Conservation (phyloP, 2,113 vertebrate species). For the Polypterus senegalus region DNA sequence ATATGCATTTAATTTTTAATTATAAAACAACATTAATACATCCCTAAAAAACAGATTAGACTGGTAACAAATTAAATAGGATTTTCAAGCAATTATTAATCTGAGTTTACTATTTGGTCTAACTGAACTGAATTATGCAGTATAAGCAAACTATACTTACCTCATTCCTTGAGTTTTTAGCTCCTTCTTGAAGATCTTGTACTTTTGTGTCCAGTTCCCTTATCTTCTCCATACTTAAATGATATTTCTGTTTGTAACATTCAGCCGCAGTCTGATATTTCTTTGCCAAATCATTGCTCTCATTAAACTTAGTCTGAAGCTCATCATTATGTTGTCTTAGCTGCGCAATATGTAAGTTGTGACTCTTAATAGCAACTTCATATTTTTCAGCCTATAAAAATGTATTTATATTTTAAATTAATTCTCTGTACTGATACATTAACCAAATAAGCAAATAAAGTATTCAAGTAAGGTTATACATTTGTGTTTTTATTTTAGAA, state of each 20-base stretch:
- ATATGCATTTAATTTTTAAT: too few relatives aligned
- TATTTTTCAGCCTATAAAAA: constrained; percentile 25
- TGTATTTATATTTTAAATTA: not conserved
- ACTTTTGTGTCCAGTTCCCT: constrained; percentile 29
- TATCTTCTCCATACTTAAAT: constrained; percentile 26
- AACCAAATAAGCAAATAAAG: too few relatives aligned
- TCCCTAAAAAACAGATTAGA: too few relatives aligned
- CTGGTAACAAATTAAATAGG: too few relatives aligned
- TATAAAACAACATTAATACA: too few relatives aligned
- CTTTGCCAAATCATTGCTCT: constrained; percentile 19
- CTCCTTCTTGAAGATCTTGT: constrained; percentile 32
- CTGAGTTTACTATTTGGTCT: too few relatives aligned
- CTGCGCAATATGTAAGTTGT: constrained; percentile 18
- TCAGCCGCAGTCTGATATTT: constrained; percentile 19
- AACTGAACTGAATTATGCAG: too few relatives aligned
- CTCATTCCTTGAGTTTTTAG: constrained; percentile 32
- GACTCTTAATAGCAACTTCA: constrained; percentile 28
- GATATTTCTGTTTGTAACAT: constrained; percentile 44
- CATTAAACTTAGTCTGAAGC: constrained; percentile 26
- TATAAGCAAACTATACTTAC: constrained; percentile 16
- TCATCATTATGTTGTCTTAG: constrained; percentile 25
- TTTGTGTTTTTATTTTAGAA: too few relatives aligned
- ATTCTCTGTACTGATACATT: constrained; percentile 7
- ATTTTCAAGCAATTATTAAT: too few relatives aligned
- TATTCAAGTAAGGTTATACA: too few relatives aligned